These are phyloP conservation scores for Kryptolebias ocellatus DNA, from an alignment of 2,797 vertebrate species.

Conservation along the genomic window DNA sequence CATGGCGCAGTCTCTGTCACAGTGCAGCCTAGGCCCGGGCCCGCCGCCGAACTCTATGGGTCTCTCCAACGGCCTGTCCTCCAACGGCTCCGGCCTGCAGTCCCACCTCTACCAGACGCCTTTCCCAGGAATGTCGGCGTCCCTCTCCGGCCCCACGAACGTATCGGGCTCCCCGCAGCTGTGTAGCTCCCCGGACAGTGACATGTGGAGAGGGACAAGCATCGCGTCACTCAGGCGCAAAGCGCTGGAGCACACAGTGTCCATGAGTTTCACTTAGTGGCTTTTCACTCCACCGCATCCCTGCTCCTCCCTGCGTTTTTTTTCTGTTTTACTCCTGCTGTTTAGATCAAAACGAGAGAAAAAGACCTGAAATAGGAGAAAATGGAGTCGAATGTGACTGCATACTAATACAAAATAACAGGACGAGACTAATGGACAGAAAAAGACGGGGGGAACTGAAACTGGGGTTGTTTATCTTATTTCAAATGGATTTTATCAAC, in stretches of 20 bases:
- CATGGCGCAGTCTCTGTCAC: conserved; percentile 96
- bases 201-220: conserved; percentile 99
- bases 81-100: conserved; percentile 94
- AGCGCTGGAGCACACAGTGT: conserved; percentile 99
- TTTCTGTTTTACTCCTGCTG: conserved; percentile 53
- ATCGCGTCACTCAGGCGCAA: conserved; percentile 97
- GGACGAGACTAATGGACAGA: conserved; percentile 53
- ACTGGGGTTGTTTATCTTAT: conserved; percentile 69
- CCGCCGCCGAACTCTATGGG: conserved; percentile 94
- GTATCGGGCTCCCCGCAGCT: conserved; percentile 95
- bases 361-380: conserved; percentile 60
- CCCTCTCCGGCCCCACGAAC: conserved; percentile 93
- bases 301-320: conserved; percentile 34
- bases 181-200: conserved; percentile 98
- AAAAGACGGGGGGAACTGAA: conserved; percentile 13
- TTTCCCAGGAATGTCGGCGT: conserved; percentile 96
- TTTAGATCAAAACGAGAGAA: conserved; percentile 67
- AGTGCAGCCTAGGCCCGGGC: conserved; percentile 93
- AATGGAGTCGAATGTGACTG: conserved; percentile 54
- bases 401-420: conserved; percentile 39
- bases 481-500: conserved; percentile 68
- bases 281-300: conserved; percentile 43
- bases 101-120: conserved; percentile 97
- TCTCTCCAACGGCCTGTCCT: conserved; percentile 92
- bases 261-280: conserved; percentile 98